phyloP scores from a whole-genome alignment of 2,797 vertebrate genomes.

The Meda fulgida region DNA sequence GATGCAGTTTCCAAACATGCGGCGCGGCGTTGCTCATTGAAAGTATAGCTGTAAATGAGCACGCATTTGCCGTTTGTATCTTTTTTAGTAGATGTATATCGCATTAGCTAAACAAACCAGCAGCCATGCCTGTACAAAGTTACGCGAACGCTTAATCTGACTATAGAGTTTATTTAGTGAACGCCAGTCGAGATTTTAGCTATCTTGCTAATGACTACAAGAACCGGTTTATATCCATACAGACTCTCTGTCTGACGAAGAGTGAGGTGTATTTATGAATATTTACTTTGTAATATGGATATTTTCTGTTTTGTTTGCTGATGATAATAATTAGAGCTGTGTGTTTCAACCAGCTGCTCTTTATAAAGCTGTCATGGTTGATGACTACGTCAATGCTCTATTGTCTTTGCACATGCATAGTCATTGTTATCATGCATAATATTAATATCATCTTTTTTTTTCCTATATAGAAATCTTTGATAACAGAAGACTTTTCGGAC shows the following conservation, averaged over 20 bases:
- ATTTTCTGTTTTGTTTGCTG: neutral
- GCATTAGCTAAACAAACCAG: neutral
- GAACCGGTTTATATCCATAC: neutral
- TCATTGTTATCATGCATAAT: neutral
- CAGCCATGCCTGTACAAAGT: neutral
- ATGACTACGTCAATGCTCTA: neutral
- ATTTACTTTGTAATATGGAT: neutral
- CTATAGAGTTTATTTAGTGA: neutral
- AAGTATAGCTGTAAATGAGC: slow-evolving; percentile 35
- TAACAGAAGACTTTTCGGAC: slow-evolving; percentile 42
- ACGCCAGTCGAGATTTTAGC: slow-evolving; percentile 22
- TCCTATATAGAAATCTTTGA: slow-evolving; percentile 50
- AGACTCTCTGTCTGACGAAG: neutral
- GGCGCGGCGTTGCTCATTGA: neutral
- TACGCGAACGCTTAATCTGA: neutral
- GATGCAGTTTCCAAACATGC: slow-evolving; percentile 25
- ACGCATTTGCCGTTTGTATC: neutral
- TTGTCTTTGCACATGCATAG: neutral
- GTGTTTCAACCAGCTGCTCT: neutral
- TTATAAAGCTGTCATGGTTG: slow-evolving; percentile 18
- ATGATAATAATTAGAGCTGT: neutral
- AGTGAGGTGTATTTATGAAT: neutral
- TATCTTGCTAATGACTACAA: slow-evolving; percentile 22
- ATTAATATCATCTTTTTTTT: slow-evolving; percentile 1
- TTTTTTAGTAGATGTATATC: neutral